Percentiles rank a stretch among this genome's conserved stretches.
These are phyloP conservation scores for Zosterops pallidus DNA, from an alignment of 2,113 vertebrate genomes.

Conservation along the genomic window DNA sequence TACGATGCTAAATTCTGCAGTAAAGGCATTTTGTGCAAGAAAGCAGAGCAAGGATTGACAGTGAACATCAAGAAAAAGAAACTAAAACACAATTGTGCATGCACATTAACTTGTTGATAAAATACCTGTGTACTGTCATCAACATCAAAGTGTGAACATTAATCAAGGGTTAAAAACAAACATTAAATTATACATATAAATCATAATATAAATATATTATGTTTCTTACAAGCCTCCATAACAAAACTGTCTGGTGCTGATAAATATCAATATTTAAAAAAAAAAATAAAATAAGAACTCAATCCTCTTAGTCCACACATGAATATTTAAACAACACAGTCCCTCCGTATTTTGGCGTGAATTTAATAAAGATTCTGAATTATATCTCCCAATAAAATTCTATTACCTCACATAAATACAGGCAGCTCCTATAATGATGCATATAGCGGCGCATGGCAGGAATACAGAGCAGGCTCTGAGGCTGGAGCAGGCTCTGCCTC, in stretches of 20 bases:
- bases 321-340: not conserved
- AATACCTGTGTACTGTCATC: not conserved
- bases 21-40: not conserved
- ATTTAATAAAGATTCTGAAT: not conserved
- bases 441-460: constrained; percentile 64
- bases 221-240: not conserved
- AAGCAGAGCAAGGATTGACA: not conserved
- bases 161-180: not conserved
- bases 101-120: not conserved
- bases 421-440: constrained; percentile 60
- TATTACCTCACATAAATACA: constrained; percentile 70
- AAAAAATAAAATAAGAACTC: not conserved
- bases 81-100: not conserved
- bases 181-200: not conserved
- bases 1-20: not conserved
- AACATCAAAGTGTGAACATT: not conserved
- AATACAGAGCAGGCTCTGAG: not conserved
- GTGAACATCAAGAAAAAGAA: not conserved
- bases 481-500: not conserved
- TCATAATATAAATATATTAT: not conserved
- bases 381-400: constrained; percentile 1
- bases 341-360: not conserved
- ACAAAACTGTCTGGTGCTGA: not conserved
- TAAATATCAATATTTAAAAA: not conserved
- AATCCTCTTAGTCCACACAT: not conserved